Percentiles rank a stretch among this genome's conserved stretches.
phyloP scores from a whole-genome alignment of 2,888 invertebrate species.

The Orthosia gothica region DNA sequence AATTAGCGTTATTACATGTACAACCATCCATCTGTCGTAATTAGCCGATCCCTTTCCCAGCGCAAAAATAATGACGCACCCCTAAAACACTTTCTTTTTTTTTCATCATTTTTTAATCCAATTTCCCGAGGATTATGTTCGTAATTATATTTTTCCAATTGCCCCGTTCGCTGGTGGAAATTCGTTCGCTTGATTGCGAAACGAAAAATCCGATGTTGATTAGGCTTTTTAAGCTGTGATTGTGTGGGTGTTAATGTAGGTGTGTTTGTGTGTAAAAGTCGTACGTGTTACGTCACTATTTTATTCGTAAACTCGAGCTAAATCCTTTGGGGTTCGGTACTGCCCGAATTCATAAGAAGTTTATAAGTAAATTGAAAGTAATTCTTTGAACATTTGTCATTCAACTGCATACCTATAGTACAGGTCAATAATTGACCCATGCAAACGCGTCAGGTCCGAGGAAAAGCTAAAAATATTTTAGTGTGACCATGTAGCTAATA shows the following conservation, averaged over 20 bases:
- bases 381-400: neutral
- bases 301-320: conserved; percentile 28
- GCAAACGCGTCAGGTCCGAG: neutral
- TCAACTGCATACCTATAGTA: neutral
- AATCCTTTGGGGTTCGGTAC: conserved; percentile 34
- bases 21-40: conserved; percentile 91
- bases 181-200: conserved; percentile 88
- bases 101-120: conserved; percentile 91
- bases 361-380: conserved; percentile 1
- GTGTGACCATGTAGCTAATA: neutral
- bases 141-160: conserved; percentile 92
- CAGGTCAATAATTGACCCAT: neutral
- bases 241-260: conserved; percentile 71
- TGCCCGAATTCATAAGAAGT: conserved; percentile 29
- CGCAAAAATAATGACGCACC: conserved; percentile 91
- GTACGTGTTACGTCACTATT: conserved; percentile 54
- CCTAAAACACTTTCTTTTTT: conserved; percentile 90
- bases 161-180: conserved; percentile 84
- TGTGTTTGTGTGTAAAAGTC: conserved; percentile 31
- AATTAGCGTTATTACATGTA: conserved; percentile 90
- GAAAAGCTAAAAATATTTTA: neutral
- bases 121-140: conserved; percentile 91
- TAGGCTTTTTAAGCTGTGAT: conserved; percentile 84
- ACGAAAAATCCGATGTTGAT: conserved; percentile 87
- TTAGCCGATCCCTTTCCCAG: conserved; percentile 89